Evolutionary conservation across 2,797 vertebrate species (phyloP), one percentile per base, ranked within the genome.

Genomic region (Gambelia wislizenii): DNA sequence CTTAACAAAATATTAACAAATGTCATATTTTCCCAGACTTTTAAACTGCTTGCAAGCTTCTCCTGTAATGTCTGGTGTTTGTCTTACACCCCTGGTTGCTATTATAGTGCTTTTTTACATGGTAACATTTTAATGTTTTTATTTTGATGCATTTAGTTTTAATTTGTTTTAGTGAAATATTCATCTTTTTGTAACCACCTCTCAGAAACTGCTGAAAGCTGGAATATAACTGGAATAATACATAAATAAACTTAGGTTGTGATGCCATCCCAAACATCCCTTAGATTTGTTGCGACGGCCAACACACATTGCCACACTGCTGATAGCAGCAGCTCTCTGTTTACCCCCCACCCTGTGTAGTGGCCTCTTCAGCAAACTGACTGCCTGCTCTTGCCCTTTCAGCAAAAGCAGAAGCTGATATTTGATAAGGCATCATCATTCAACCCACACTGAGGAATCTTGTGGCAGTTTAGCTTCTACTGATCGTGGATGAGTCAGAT

Each of bases 401-500:
- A 84, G 69, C 70, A 30, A 33, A 56, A 81, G 83, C 54, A 82
- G 88, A 89, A 86, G 78, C 69, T 86, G 83, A 42, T 82, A 42
- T 81, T 86, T 85, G 85, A 77, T 69, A 89, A 84, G 64, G 61
- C 75, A 78, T 84, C 54, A 47, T 36, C 64, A 67, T 64, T 56
- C 80, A 84, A 44, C 75, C 61, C 83, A 79, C 61, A 84, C 39
- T 67, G 76, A 84, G 76, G 75, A 84, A 52, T 61, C 54, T 64
- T 89, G 83, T 85, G 76, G 83, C 54, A 39, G 52, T n/a, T 80
- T 74, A 81, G 88, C 83, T 64, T 85, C 77, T 80, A 67, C 69
- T 85, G 85, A 44, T 81, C 27, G 69, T 27, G 8, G 49, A 75
- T 89, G 88, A 89, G 77, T 89, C 88, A 89, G 44, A 56, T 42